Conservation (phyloP, 2,797 vertebrate genomes). For the Sparus aurata region DNA sequence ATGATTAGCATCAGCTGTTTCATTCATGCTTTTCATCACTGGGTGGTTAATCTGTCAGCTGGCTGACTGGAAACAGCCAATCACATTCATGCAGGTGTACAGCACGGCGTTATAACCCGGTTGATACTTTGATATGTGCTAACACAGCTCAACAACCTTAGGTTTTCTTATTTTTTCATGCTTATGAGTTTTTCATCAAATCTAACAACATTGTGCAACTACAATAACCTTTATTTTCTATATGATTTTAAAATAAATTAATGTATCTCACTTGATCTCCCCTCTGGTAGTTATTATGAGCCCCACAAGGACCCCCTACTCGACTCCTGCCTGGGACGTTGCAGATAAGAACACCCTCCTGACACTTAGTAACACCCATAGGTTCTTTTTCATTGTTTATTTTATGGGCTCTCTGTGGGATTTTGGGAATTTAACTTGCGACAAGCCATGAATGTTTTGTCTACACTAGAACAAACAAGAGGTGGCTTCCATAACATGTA, state of each 20-base stretch:
- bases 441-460: background rate
- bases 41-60: background rate
- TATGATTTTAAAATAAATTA: background rate
- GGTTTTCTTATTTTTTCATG: background rate
- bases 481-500: background rate
- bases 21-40: background rate
- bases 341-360: background rate
- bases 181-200: background rate
- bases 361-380: background rate
- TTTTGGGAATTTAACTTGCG: background rate
- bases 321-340: background rate
- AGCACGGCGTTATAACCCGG: background rate
- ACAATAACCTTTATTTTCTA: no score
- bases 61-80: background rate
- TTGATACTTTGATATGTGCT: no score
- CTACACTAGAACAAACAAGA: background rate
- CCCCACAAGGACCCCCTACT: background rate
- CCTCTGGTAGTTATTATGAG: background rate
- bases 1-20: slow-evolving; percentile 8
- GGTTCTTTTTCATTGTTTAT: background rate
- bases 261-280: background rate
- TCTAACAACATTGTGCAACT: background rate
- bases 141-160: background rate
- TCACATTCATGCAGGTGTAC: background rate
- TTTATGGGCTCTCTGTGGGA: background rate